phyloP scores from a whole-genome alignment of 2,888 invertebrate species.

The Sphecodes monilicornis region DNA sequence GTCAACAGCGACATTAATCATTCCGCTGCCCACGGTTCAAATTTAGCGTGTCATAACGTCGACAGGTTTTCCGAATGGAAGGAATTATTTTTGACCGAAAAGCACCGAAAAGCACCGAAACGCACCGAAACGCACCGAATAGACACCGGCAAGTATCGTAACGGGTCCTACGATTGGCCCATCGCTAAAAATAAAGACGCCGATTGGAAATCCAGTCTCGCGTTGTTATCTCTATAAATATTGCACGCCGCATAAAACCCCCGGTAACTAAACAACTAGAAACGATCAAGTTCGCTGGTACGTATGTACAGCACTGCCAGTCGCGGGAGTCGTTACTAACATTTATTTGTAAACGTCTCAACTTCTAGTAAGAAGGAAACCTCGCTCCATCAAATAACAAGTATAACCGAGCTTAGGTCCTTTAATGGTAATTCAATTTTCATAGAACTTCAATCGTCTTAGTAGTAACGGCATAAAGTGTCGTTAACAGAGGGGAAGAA shows the following conservation, averaged over 20 bases:
- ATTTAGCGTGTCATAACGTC: neutral
- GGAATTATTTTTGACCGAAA: constrained; percentile 10
- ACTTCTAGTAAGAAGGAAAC: neutral
- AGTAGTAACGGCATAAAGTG: too few relatives aligned
- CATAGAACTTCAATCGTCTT: neutral
- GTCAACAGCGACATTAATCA: constrained; percentile 26
- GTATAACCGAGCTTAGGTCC: neutral
- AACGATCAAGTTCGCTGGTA: neutral
- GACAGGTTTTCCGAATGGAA: constrained; percentile 19
- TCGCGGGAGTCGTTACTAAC: neutral
- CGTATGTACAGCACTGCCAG: too few relatives aligned
- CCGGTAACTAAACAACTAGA: constrained; percentile 28
- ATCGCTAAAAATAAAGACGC: constrained; percentile 68
- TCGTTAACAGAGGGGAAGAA: neutral
- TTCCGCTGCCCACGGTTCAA: neutral
- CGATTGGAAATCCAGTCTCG: constrained; percentile 45
- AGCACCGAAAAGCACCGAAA: neutral
- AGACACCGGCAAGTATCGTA: constrained; percentile 39
- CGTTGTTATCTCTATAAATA: constrained; percentile 57
- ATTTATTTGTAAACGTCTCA: neutral
- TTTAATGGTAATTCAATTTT: neutral
- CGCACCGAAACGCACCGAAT: constrained; percentile 16
- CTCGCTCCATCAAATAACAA: neutral
- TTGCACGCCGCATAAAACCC: constrained; percentile 27
- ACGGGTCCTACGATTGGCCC: constrained; percentile 46